Evolutionary conservation across 2,797 vertebrate genomes (phyloP).

Genomic region (Rhinophrynus dorsalis): DNA sequence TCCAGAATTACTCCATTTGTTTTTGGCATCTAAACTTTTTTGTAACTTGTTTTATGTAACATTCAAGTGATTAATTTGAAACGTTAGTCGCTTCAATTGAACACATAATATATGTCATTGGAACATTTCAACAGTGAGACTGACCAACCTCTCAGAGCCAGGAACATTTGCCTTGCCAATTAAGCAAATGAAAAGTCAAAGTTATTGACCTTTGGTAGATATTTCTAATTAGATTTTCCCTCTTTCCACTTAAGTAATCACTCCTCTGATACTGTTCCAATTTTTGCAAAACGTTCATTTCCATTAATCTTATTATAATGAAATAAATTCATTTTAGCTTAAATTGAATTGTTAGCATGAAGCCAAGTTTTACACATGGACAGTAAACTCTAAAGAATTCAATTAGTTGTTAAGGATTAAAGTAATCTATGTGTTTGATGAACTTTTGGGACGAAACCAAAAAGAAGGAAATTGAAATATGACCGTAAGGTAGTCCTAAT

Average conservation of each 20-base stretch:
- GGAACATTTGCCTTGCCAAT: constrained; percentile 29
- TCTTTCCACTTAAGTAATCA: constrained; percentile 42
- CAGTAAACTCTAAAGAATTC: not conserved
- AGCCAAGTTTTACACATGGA: not conserved
- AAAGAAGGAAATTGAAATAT: no score
- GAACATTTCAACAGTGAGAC: constrained; percentile 6
- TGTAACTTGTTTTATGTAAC: no score
- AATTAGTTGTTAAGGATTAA: not conserved
- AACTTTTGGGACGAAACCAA: no score
- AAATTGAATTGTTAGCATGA: not conserved
- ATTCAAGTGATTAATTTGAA: no score
- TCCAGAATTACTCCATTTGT: no score
- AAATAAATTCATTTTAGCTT: constrained; percentile 13
- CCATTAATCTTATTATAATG: constrained; percentile 23
- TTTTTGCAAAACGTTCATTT: constrained; percentile 12
- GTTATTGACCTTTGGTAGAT: constrained; percentile 25
- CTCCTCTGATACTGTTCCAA: constrained; percentile 31
- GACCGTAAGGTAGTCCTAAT: no score
- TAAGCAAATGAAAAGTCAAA: constrained; percentile 28
- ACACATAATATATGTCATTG: not conserved
- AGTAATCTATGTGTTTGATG: no score
- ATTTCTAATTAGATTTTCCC: constrained; percentile 37
- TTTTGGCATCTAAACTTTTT: no score
- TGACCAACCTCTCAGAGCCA: not conserved
- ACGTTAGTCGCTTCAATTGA: no score